phyloP scores from a whole-genome alignment of 2,797 vertebrate species.

The Peromyscus aztecus region DNA sequence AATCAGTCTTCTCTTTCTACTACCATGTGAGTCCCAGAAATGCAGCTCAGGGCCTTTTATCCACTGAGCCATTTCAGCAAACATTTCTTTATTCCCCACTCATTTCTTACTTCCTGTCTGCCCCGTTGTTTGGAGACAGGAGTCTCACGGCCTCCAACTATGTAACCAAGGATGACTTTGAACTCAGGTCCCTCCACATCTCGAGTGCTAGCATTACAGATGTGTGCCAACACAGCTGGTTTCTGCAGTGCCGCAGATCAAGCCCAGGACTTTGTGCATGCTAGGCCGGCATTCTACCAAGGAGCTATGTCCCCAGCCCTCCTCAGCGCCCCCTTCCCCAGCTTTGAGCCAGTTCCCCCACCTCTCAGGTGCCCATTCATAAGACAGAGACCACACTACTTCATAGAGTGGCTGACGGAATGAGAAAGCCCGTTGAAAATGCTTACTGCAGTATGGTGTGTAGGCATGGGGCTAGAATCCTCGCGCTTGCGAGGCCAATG shows the following conservation, averaged over 20 bases:
- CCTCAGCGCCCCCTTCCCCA: neutral
- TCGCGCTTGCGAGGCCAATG: rapidly evolving
- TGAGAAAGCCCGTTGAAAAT: neutral
- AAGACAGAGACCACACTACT: conserved; percentile 22
- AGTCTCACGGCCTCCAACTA: neutral
- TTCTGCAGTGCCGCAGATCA: neutral
- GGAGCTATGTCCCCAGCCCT: neutral
- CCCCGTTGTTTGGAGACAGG: neutral
- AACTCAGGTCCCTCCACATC: neutral
- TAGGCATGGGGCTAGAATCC: neutral
- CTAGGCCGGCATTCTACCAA: neutral
- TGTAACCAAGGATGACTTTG: neutral
- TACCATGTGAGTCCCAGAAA: neutral
- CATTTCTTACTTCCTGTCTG: neutral
- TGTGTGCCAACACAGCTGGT: no score
- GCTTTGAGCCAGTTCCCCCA: conserved; percentile 11
- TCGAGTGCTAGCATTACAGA: neutral
- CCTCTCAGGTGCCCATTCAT: neutral
- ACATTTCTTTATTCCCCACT: neutral
- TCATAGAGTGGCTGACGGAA: neutral
- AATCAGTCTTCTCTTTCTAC: neutral
- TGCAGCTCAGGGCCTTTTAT: neutral
- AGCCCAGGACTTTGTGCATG: neutral
- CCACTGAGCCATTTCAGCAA: no score
- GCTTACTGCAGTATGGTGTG: neutral